phyloP scores from a whole-genome alignment of 2,113 vertebrate genomes.

The Toxotes jaculatrix region DNA sequence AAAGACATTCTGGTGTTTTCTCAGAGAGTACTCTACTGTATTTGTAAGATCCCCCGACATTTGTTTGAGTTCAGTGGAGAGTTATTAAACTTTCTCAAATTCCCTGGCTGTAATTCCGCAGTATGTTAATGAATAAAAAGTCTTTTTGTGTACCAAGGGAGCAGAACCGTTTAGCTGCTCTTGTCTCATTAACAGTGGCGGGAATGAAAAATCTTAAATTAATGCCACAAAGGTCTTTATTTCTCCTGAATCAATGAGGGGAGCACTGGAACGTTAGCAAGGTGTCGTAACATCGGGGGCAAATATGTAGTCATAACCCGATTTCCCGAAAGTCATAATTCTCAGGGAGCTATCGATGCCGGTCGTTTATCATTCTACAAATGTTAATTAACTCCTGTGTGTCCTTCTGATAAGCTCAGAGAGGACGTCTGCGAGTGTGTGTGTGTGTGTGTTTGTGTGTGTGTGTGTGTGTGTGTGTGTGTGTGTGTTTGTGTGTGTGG shows the following conservation, averaged over 20 bases:
- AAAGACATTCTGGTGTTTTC: no score
- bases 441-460: slow-evolving; percentile 33
- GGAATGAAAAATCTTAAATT: slow-evolving; percentile 6
- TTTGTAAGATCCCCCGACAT: background rate
- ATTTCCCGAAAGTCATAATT: slow-evolving; percentile 43
- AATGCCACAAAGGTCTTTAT: background rate
- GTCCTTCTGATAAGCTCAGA: slow-evolving; percentile 54
- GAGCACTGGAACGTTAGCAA: background rate
- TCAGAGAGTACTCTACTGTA: background rate
- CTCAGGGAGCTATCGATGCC: slow-evolving; percentile 17
- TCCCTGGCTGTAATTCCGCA: background rate
- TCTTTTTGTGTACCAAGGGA: slow-evolving; percentile 5
- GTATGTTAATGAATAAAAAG: background rate
- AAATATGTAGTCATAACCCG: background rate
- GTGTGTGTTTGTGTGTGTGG: slow-evolving; percentile 13
- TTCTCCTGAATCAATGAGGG: background rate
- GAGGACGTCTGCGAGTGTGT: background rate
- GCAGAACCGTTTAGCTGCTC: slow-evolving; percentile 3
- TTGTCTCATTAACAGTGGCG: slow-evolving; percentile 19
- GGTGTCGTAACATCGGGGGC: background rate
- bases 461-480: slow-evolving; percentile 11
- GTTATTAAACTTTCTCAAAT: background rate
- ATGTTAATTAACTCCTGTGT: slow-evolving; percentile 67
- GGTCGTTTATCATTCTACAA: slow-evolving; percentile 60
- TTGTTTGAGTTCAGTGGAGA: background rate